These are phyloP conservation scores for Drosophila monieri DNA, from an alignment of 2,888 invertebrate genomes.

Conservation along the genomic window DNA sequence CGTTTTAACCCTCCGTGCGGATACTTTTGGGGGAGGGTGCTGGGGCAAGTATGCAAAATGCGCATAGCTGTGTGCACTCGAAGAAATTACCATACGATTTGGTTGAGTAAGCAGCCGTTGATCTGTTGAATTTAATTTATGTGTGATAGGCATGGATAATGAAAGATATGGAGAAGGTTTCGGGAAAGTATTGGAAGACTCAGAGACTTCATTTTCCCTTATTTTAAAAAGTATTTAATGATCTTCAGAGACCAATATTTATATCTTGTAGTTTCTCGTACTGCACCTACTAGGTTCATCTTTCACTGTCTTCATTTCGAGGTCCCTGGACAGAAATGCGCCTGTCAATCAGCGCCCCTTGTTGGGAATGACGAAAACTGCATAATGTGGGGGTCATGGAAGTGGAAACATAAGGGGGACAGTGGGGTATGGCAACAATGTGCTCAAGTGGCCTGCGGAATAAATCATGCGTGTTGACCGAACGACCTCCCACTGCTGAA, in stretches of 20 bases:
- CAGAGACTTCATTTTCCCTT: too few relatives aligned
- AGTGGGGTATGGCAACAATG: constrained; percentile 11
- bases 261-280: neutral
- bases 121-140: constrained; percentile 12
- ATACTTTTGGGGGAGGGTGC: constrained; percentile 7
- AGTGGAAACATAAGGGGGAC: constrained; percentile 1
- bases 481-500: constrained; percentile 63
- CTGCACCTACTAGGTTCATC: constrained; percentile 20
- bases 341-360: constrained; percentile 70
- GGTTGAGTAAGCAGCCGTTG: constrained; percentile 22
- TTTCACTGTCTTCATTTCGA: constrained; percentile 35
- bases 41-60: constrained; percentile 58
- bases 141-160: constrained; percentile 7
- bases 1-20: constrained; percentile 51
- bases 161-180: neutral
- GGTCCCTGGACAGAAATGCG: constrained; percentile 31
- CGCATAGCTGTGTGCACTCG: constrained; percentile 30
- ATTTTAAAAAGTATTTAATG: neutral
- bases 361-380: constrained; percentile 68
- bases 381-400: constrained; percentile 45
- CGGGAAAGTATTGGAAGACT: neutral
- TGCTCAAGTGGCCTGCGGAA: constrained; percentile 54
- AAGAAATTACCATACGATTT: constrained; percentile 34
- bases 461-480: constrained; percentile 60
- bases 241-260: neutral